Evolutionary conservation across 2,888 invertebrate species (phyloP).

Genomic region (Cheilosia variabilis): DNA sequence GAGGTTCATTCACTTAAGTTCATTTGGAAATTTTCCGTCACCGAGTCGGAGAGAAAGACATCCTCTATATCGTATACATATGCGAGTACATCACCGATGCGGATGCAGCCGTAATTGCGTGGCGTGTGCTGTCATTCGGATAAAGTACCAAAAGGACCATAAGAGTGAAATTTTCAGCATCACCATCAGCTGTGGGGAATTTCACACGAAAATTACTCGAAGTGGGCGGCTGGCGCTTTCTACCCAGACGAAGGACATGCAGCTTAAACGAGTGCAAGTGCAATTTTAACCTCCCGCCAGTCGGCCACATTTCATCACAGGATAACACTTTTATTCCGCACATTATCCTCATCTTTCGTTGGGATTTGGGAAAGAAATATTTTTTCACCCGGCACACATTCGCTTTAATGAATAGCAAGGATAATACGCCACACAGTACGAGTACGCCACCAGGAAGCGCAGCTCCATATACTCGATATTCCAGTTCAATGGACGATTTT

Average conservation of each 20-base stretch:
- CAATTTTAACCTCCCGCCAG: conserved; percentile 58
- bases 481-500: conserved; percentile 70
- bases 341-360: conserved; percentile 62
- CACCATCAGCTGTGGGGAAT: conserved; percentile 19
- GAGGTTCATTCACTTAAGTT: conserved; percentile 73
- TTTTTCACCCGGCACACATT: conserved; percentile 9
- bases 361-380: conserved; percentile 37
- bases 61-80: not conserved
- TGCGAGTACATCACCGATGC: conserved; percentile 20
- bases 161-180: conserved; percentile 55
- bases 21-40: conserved; percentile 65
- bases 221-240: conserved; percentile 2
- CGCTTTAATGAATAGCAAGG: conserved; percentile 53
- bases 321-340: conserved; percentile 67
- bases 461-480: conserved; percentile 52
- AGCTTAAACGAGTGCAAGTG: conserved; percentile 62
- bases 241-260: conserved; percentile 30
- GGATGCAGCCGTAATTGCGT: conserved; percentile 58
- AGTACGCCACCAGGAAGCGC: conserved; percentile 3
- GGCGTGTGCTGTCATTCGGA: conserved; percentile 50
- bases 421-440: conserved; percentile 11
- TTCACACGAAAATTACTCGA: conserved; percentile 50
- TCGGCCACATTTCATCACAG: conserved; percentile 62
- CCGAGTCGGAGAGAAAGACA: conserved; percentile 1
- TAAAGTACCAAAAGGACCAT: conserved; percentile 52